Base-by-base conservation (phyloP, 2,797 vertebrate species). In the Ctenosaura bakeri region DNA sequence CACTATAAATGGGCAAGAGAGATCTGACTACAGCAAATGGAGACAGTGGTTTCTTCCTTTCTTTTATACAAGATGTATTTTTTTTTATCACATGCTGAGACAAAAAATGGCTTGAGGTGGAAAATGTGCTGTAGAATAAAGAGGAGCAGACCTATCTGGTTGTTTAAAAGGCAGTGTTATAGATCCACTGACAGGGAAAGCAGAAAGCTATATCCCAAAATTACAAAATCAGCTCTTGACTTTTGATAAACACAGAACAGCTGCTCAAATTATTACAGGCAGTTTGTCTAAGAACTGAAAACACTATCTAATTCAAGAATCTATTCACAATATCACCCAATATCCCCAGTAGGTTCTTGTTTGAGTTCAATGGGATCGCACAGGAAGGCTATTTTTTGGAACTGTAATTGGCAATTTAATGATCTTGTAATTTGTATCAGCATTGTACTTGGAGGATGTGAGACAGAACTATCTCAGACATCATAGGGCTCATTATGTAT, bases 91-190 rank as follows among this genome's bases (percentile, higher is more conserved):
- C 20, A 79, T 18, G 3, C 46, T 42, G 20, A 59, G 62, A 22
- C 6, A 85, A 85, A 35, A 56, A 42, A 74, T 69, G 4, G 20
- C 35, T 54, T 78, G n/a, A 46, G 32, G 54, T 59, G 24, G 66
- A 83, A 20, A 32, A 42, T 90, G 46, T 71, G 62, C 78, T 89
- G 42, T 79, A 69, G 24, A 42, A 59, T 62, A 46, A 16, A 54
- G 0, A 1, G 1, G 5, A 3, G 50, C 46, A 89, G 87, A 10
- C 3, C 18, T 12, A 46, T 1, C 14, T 54, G 14, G 18, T 66
- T 74, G 46, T 56, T 71, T 69, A 54, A 92, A 69, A 81, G 73
- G 24, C 87, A 92, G 88, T 93, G 93, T 92, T 95, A 86, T 83
- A 90, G 88, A 84, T 18, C 0, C 1, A 18, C 6, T 35, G 6